phyloP scores from a whole-genome alignment of 2,888 invertebrate species.

The Synanthedon formicaeformis region DNA sequence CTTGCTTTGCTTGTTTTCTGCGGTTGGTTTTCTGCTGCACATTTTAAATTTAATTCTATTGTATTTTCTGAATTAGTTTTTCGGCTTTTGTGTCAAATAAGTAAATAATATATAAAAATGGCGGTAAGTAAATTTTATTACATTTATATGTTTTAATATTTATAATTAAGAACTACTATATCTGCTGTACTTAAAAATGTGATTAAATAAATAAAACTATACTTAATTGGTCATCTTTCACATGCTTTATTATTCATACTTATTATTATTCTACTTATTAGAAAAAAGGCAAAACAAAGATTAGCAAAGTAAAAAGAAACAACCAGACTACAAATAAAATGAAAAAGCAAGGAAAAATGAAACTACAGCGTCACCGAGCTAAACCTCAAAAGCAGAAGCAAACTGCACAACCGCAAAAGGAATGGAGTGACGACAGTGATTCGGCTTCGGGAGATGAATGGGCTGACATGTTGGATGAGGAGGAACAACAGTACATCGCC shows the following conservation, averaged over 20 bases:
- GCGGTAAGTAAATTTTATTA: no score
- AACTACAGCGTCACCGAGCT: conserved; percentile 49
- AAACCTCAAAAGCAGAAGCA: conserved; percentile 47
- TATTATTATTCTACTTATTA: conserved; percentile 18
- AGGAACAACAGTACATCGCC: conserved; percentile 66
- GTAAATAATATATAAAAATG: no score
- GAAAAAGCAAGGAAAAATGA: conserved; percentile 65
- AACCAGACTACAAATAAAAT: conserved; percentile 71
- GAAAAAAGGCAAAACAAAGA: conserved; percentile 66
- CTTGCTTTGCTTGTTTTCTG: no score
- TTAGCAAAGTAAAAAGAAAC: conserved; percentile 68
- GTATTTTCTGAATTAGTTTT: no score
- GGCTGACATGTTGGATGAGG: conserved; percentile 70
- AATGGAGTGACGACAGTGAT: conserved; percentile 59
- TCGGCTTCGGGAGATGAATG: conserved; percentile 64
- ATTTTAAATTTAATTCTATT: no score
- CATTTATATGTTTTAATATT: no score
- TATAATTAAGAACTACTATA: background rate
- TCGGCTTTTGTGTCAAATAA: no score
- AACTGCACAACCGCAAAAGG: conserved; percentile 27
- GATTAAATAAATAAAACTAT: no score
- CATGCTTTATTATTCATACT: background rate
- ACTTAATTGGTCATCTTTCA: no score
- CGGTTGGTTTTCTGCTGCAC: no score
- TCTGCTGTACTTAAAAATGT: no score